These are phyloP conservation scores for Maniola jurtina DNA, from an alignment of 1,140 invertebrate genomes.

Conservation along the genomic window DNA sequence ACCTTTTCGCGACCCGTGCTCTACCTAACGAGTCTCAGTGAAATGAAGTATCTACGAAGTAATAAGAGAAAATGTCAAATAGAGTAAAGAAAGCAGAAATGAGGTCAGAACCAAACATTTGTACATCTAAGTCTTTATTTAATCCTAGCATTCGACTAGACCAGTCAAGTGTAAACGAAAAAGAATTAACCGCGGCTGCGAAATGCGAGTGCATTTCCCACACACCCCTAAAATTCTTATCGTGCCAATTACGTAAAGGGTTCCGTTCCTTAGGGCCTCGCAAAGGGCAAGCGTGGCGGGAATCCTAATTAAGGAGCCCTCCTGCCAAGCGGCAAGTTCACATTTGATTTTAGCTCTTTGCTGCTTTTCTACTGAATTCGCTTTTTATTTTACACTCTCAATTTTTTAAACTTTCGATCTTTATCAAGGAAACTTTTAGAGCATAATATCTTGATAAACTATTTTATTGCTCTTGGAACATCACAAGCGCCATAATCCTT, in stretches of 20 bases:
- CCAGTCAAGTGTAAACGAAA: slow-evolving; percentile 7
- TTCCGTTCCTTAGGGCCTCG: slow-evolving; percentile 52
- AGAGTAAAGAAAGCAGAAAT: too few species aligned
- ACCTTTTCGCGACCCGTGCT: too few species aligned
- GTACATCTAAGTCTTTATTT: not conserved
- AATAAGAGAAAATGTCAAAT: too few species aligned
- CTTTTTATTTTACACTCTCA: not conserved
- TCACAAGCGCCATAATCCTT: too few species aligned
- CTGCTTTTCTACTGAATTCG: slow-evolving; percentile 13
- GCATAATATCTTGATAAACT: too few species aligned
- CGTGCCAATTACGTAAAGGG: slow-evolving; percentile 71
- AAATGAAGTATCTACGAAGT: too few species aligned
- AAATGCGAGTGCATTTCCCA: slow-evolving; percentile 66
- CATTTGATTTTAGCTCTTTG: slow-evolving; percentile 24
- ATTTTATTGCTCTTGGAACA: too few species aligned
- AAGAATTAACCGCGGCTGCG: slow-evolving; percentile 19
- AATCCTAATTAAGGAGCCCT: slow-evolving; percentile 69
- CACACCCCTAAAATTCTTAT: slow-evolving; percentile 71
- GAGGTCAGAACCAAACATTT: too few species aligned
- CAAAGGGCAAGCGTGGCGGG: slow-evolving; percentile 67
- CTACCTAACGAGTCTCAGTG: too few species aligned
- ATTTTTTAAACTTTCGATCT: not conserved
- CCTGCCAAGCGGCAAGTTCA: slow-evolving; percentile 49
- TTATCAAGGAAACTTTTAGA: too few species aligned
- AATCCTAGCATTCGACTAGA: not conserved